phyloP scores from a whole-genome alignment of 2,888 invertebrate species.

The Leptopilina myrica region DNA sequence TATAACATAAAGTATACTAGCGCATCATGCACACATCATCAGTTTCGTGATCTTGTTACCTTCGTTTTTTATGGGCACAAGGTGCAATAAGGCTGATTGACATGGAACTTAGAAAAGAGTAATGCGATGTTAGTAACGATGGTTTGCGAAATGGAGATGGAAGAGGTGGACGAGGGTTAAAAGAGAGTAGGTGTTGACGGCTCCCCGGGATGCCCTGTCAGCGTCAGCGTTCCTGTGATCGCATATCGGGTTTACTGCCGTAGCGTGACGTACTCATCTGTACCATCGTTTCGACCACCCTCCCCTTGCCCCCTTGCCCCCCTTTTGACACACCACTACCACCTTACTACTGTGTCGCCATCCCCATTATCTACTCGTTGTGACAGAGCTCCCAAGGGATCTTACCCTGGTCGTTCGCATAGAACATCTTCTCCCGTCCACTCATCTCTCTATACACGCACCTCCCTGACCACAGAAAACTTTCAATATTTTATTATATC shows the following conservation, averaged over 20 bases:
- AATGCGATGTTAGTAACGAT: slow-evolving; percentile 49
- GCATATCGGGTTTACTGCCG: slow-evolving; percentile 74
- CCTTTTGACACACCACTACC: slow-evolving; percentile 5
- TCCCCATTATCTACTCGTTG: slow-evolving; percentile 75
- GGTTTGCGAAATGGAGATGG: slow-evolving; percentile 57
- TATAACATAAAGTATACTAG: not conserved
- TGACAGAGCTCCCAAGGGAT: slow-evolving; percentile 75
- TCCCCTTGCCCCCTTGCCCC: slow-evolving; percentile 42
- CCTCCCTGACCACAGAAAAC: slow-evolving; percentile 54
- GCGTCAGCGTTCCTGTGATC: slow-evolving; percentile 73
- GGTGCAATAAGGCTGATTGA: slow-evolving; percentile 37
- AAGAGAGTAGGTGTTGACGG: slow-evolving; percentile 74
- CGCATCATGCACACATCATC: not conserved
- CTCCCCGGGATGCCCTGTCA: slow-evolving; percentile 75
- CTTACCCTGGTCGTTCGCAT: slow-evolving; percentile 42
- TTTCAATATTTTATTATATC: slow-evolving; percentile 41
- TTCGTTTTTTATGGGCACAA: slow-evolving; percentile 21
- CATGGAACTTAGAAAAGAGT: slow-evolving; percentile 45
- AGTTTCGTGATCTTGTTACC: slow-evolving; percentile 30
- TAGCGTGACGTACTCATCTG: slow-evolving; percentile 75
- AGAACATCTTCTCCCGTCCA: slow-evolving; percentile 47
- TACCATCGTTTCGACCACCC: slow-evolving; percentile 63
- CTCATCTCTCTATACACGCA: slow-evolving; percentile 11
- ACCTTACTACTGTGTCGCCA: slow-evolving; percentile 67
- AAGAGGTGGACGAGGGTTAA: slow-evolving; percentile 54